These are phyloP conservation scores for Apocrypta bakeri DNA, from an alignment of 1,140 invertebrate genomes.

Conservation along the genomic window DNA sequence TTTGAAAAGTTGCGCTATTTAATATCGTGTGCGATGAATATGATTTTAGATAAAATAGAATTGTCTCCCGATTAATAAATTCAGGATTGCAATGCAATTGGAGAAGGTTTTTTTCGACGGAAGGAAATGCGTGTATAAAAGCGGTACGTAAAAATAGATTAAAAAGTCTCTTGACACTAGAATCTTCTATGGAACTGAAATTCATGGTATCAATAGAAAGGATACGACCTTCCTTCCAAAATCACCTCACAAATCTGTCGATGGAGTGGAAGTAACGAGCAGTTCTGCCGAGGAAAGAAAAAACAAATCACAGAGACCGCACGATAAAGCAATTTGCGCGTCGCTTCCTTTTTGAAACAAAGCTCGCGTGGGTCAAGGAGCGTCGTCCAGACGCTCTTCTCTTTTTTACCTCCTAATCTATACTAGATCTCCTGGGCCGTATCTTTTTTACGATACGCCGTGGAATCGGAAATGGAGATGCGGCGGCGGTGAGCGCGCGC, in stretches of 20 bases:
- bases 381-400: neutral
- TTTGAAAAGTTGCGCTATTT: neutral
- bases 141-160: neutral
- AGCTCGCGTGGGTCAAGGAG: neutral
- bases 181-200: conserved; percentile 3
- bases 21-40: neutral
- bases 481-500: neutral
- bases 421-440: neutral
- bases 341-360: conserved; percentile 31
- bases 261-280: conserved; percentile 19
- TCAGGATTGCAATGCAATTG: too few relatives aligned
- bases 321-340: conserved; percentile 41
- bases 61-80: too few relatives aligned
- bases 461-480: conserved; percentile 13
- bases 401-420: conserved; percentile 1
- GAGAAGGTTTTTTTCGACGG: too few relatives aligned
- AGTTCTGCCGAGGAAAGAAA: conserved; percentile 6
- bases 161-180: neutral
- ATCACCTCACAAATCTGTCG: conserved; percentile 45
- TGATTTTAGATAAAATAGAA: neutral
- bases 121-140: too few relatives aligned
- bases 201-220: neutral
- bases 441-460: conserved; percentile 10
- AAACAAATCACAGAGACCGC: conserved; percentile 27
- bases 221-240: neutral